These are phyloP conservation scores for Hydrozoanthus gracilis DNA, from an alignment of 92 coral and sea anemone species.

Conservation along the genomic window DNA sequence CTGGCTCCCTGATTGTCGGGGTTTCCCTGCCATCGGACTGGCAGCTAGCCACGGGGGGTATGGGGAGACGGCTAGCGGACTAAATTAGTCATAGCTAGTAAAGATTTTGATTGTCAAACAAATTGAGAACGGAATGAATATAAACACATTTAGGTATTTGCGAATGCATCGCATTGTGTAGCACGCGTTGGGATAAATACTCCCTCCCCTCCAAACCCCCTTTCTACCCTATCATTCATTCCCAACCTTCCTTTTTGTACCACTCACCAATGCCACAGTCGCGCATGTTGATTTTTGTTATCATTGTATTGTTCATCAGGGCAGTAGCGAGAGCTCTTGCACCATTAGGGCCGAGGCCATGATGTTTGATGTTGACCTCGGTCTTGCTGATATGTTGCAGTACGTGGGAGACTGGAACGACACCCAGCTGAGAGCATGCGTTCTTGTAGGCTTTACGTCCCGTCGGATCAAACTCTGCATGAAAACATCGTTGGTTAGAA, in stretches of 20 bases:
- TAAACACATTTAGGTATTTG: too few species aligned
- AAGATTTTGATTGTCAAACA: too few species aligned
- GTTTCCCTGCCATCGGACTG: too few species aligned
- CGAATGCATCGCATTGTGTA: not conserved
- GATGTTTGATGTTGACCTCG: constrained; percentile 85
- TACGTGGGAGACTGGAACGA: constrained; percentile 93
- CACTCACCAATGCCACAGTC: constrained; percentile 87
- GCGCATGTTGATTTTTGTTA: constrained; percentile 74
- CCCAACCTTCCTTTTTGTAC: not conserved
- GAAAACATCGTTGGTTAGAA: too few species aligned
- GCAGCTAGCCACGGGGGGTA: too few species aligned
- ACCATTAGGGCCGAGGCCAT: constrained; percentile 96
- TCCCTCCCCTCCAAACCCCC: not conserved
- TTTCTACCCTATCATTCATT: not conserved
- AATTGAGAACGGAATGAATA: too few species aligned
- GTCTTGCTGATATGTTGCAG: constrained; percentile 78
- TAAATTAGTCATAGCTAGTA: too few species aligned
- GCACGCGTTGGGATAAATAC: not conserved
- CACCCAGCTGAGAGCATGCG: constrained; percentile 79
- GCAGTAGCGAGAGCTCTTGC: constrained; percentile 87
- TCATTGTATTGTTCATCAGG: constrained; percentile 79
- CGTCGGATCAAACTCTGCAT: constrained; percentile 78
- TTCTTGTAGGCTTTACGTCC: constrained; percentile 87
- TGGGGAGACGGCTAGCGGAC: too few species aligned
- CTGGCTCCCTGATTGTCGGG: too few species aligned